These are phyloP conservation scores for Neoitamus cyanurus DNA, from an alignment of 2,888 invertebrate genomes.

Conservation along the genomic window DNA sequence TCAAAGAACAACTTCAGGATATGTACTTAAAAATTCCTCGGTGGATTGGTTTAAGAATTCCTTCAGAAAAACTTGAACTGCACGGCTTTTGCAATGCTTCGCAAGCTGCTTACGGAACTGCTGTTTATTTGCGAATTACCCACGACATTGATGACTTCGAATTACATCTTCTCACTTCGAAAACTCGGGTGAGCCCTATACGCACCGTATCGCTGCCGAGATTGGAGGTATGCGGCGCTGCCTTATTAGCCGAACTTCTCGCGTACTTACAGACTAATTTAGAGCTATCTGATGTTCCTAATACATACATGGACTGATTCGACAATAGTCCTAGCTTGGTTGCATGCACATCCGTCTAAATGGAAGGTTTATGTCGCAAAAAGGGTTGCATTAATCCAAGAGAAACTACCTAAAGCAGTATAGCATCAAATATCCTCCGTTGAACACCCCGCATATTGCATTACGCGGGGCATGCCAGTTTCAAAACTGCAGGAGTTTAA, in stretches of 20 bases:
- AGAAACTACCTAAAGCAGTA: not conserved
- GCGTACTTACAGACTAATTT: not conserved
- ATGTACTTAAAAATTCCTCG: no score
- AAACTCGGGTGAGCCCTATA: no score
- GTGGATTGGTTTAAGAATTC: no score
- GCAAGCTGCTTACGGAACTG: constrained; percentile 49
- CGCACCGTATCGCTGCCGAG: not conserved
- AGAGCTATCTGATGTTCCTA: not conserved
- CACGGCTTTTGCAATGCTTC: constrained; percentile 50
- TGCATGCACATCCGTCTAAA: not conserved
- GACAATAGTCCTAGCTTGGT: not conserved
- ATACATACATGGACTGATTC: not conserved
- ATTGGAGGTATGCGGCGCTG: not conserved
- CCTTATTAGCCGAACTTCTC: not conserved
- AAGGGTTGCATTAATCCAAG: not conserved
- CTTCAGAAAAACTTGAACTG: no score
- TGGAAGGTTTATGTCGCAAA: not conserved
- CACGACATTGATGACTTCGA: not conserved
- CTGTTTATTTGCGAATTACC: constrained; percentile 30
- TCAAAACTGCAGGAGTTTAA: not conserved
- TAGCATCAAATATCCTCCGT: not conserved
- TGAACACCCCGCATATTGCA: not conserved
- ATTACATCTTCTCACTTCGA: not conserved
- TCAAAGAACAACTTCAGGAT: not conserved
- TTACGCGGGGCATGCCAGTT: not conserved